Conservation (phyloP, 2,888 invertebrate genomes). For the Drosophila algonquin region DNA sequence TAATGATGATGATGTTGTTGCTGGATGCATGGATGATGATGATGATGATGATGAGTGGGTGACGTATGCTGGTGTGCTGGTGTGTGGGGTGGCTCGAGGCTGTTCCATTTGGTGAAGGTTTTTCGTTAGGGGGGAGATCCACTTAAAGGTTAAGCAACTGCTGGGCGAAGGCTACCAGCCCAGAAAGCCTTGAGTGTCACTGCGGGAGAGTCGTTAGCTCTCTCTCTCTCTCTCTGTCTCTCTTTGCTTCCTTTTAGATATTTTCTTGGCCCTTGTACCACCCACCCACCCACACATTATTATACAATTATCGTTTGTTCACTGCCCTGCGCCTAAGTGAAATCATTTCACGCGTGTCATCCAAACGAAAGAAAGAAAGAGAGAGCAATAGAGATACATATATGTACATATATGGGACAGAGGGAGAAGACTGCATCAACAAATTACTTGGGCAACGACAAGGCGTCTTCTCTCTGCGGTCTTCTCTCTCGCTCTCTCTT, state of each 20-base stretch:
- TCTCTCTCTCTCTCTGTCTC: too few species aligned
- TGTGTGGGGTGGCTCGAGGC: not conserved
- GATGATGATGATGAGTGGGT: conserved; percentile 18
- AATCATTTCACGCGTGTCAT: conserved; percentile 72
- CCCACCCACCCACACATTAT: conserved; percentile 24
- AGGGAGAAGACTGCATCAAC: conserved; percentile 10
- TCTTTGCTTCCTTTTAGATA: not conserved
- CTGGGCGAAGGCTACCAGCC: not conserved
- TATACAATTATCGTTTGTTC: conserved; percentile 58
- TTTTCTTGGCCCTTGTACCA: not conserved
- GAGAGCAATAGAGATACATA: conserved; percentile 8
- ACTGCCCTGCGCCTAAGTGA: conserved; percentile 53
- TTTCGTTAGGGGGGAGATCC: not conserved
- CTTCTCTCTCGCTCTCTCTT: not conserved
- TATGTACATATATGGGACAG: not conserved
- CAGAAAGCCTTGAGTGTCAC: too few species aligned
- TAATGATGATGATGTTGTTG: conserved; percentile 43
- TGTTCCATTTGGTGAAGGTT: conserved; percentile 12
- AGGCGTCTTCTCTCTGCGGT: conserved; percentile 9
- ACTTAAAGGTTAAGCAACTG: not conserved
- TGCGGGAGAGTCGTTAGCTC: too few species aligned
- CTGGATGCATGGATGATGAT: conserved; percentile 7
- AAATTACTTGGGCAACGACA: conserved; percentile 30
- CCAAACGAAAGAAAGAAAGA: conserved; percentile 26
- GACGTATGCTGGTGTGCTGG: too few species aligned